Evolutionary conservation across 2,888 invertebrate species (phyloP).

Genomic region (Morinoia aosen): DNA sequence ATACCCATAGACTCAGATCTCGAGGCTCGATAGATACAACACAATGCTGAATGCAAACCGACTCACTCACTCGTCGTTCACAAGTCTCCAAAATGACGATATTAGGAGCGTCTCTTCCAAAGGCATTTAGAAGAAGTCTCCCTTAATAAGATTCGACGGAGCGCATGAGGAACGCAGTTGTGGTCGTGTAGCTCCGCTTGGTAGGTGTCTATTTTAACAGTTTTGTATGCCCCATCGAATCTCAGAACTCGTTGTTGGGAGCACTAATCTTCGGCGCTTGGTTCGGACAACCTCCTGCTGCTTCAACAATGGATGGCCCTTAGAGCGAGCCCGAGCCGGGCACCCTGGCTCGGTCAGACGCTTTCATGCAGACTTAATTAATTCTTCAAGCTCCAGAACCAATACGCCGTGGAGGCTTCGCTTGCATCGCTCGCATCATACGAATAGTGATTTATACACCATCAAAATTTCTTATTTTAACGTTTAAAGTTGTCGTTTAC

Average conservation of each 20-base stretch:
- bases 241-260: conserved; percentile 29
- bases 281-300: conserved; percentile 44
- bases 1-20: conserved; percentile 29
- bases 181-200: not conserved
- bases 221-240: conserved; percentile 46
- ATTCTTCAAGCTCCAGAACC: conserved; percentile 39
- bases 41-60: not conserved
- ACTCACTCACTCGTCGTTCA: not conserved
- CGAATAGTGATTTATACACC: not conserved
- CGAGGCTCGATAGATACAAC: not conserved
- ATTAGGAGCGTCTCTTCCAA: not conserved
- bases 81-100: not conserved
- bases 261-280: conserved; percentile 47
- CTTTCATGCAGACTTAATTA: conserved; percentile 48
- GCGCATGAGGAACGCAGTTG: conserved; percentile 12
- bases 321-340: not conserved
- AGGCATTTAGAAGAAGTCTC: conserved; percentile 4
- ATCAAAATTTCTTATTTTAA: not conserved
- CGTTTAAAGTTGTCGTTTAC: not conserved
- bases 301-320: conserved; percentile 45
- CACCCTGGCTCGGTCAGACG: not conserved
- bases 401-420: conserved; percentile 1
- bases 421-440: not conserved
- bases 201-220: conserved; percentile 48
- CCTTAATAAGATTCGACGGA: conserved; percentile 17